Evolutionary conservation across 2,113 vertebrate genomes (phyloP), one percentile per base, ranked within the genome.

Genomic region (Gallinago undulata): DNA sequence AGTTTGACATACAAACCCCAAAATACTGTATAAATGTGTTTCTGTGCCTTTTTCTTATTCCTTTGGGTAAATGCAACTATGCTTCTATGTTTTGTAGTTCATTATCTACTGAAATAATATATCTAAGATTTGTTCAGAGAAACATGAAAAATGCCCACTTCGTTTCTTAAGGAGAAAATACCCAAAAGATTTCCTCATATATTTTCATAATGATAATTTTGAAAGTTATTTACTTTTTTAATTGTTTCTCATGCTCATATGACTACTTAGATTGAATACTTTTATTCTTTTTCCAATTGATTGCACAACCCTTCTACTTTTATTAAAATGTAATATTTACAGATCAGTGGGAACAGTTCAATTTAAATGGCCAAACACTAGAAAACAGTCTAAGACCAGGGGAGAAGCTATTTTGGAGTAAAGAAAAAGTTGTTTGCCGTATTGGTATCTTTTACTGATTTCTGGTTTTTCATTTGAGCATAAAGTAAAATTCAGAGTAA

Each of bases 291-390:
- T 84, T 86, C 66, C 45, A 45, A 64, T 91, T 95, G 88, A 91
- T 94, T 95, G 19, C 28, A 70, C 22, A 73, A 45, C 2, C 23
- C 7, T 11, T 93, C 72, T 85, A 74, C 63, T 96, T 97, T 96
- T 95, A 78, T 96, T 94, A 95, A 90, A 91, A 84, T 72, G 45
- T 77, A 93, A 72, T 89, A 96, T 89, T 96, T 94, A 66, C 79
- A 96, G 72, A 94, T 97, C 79, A 94, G 37, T 89, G 66, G 50
- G 59, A 90, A 11, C 48, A 92, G 67, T 97, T 97, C 90, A 94
- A 91, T 94, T 95, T 92, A 97, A 96, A 90, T 92, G 56, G 28
- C 64, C 84, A 95, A 81, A 28, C 79, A 78, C 28, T 93, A 23
- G 48, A 96, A 96, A 68, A 78, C 33, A 84, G 94, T 94, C 19